These are phyloP conservation scores for Dynastes maya DNA, from an alignment of 2,888 invertebrate genomes.

Conservation along the genomic window DNA sequence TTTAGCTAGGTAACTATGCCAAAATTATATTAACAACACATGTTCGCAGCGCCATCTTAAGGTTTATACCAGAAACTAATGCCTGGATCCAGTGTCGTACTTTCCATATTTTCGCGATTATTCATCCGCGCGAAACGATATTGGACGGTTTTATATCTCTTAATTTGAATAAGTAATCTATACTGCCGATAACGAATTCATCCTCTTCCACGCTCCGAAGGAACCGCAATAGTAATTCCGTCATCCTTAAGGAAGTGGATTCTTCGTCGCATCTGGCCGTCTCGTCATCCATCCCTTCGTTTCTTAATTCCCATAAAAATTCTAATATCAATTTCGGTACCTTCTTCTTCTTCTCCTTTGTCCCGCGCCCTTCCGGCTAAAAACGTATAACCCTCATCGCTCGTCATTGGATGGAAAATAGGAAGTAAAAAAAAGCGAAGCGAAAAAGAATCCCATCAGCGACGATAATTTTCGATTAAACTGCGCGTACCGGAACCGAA, in stretches of 20 bases:
- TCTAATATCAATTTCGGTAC: conserved; percentile 64
- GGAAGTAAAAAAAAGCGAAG: background rate
- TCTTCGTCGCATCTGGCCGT: conserved; percentile 38
- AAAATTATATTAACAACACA: too few relatives aligned
- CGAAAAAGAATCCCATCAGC: conserved; percentile 5
- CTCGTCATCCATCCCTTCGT: conserved; percentile 13
- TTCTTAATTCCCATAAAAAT: conserved; percentile 59
- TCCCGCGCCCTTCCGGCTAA: conserved; percentile 18
- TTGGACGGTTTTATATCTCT: conserved; percentile 22
- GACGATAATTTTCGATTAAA: conserved; percentile 44
- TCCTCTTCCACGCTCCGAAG: conserved; percentile 31
- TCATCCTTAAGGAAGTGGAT: conserved; percentile 8
- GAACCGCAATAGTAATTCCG: conserved; percentile 27
- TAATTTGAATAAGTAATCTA: conserved; percentile 44
- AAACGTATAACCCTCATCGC: background rate
- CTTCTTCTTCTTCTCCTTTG: conserved; percentile 1
- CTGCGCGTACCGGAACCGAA: conserved; percentile 29
- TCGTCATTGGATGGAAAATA: background rate
- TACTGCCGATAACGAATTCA: conserved; percentile 42
- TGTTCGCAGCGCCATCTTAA: too few relatives aligned
- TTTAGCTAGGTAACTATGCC: too few relatives aligned
- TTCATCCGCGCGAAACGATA: conserved; percentile 17
- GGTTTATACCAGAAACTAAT: background rate
- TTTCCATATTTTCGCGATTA: conserved; percentile 31
- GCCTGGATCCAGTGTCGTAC: background rate